Conservation (phyloP, 2,888 invertebrate genomes). For the Campaea margaritaria region DNA sequence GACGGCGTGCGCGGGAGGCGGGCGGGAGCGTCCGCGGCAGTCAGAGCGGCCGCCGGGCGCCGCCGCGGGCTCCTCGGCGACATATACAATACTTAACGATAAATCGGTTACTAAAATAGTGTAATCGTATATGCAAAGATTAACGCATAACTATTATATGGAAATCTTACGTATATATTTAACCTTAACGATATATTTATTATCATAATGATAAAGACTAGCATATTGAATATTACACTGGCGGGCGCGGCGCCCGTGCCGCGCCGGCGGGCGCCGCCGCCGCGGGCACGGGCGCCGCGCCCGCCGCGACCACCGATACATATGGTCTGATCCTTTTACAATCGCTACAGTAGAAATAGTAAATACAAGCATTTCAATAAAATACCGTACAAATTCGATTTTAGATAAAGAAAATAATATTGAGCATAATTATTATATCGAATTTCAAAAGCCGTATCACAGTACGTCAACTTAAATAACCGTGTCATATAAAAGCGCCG, state of each 20-base stretch:
- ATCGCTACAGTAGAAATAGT: slow-evolving; percentile 44
- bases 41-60: not conserved
- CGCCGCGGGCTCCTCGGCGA: not conserved
- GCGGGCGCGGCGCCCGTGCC: slow-evolving; percentile 1
- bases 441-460: slow-evolving; percentile 79
- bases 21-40: too few species aligned
- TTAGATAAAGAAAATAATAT: slow-evolving; percentile 63
- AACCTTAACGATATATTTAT: slow-evolving; percentile 59
- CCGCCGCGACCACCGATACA: slow-evolving; percentile 9
- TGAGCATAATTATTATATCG: slow-evolving; percentile 72
- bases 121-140: slow-evolving; percentile 45
- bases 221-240: slow-evolving; percentile 77
- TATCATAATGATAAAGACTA: slow-evolving; percentile 81
- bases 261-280: not conserved
- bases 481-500: slow-evolving; percentile 51
- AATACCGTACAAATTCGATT: slow-evolving; percentile 58
- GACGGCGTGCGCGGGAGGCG: too few species aligned
- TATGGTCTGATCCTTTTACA: slow-evolving; percentile 27
- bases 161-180: slow-evolving; percentile 69
- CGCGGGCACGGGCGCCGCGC: not conserved
- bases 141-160: slow-evolving; percentile 59
- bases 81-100: slow-evolving; percentile 60
- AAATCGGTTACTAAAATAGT: slow-evolving; percentile 67
- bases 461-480: slow-evolving; percentile 77
- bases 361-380: slow-evolving; percentile 47